These are phyloP conservation scores for Hybognathus amarus DNA, from an alignment of 2,797 vertebrate species.

Conservation along the genomic window DNA sequence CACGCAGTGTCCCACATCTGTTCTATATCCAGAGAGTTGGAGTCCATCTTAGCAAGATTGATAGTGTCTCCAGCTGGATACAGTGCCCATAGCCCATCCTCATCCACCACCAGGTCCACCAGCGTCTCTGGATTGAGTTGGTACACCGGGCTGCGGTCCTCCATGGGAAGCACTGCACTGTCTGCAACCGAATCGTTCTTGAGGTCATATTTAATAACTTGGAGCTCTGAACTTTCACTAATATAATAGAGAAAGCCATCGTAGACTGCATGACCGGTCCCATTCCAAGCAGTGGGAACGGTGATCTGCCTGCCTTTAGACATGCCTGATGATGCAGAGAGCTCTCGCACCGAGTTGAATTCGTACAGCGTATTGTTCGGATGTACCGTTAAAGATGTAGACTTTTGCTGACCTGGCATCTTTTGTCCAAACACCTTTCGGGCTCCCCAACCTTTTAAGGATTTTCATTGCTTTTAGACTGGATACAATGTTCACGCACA, in stretches of 20 bases:
- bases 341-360: conserved; percentile 86
- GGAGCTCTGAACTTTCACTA: conserved; percentile 81
- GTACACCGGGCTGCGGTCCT: conserved; percentile 78
- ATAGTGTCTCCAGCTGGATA: conserved; percentile 87
- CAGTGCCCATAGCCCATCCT: conserved; percentile 93
- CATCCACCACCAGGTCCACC: conserved; percentile 88
- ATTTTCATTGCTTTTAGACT: conserved; percentile 94
- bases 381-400: conserved; percentile 88
- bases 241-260: conserved; percentile 88
- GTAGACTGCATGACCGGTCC: conserved; percentile 86
- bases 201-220: conserved; percentile 91
- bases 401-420: conserved; percentile 88
- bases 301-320: conserved; percentile 78
- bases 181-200: conserved; percentile 83
- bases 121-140: conserved; percentile 84
- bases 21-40: conserved; percentile 88
- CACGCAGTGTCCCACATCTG: conserved; percentile 97
- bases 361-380: conserved; percentile 84
- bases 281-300: conserved; percentile 87
- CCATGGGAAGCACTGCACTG: conserved; percentile 86
- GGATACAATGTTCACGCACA: conserved; percentile 90
- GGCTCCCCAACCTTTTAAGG: conserved; percentile 86
- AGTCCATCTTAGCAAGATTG: conserved; percentile 92
- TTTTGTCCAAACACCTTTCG: conserved; percentile 90
- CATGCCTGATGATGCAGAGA: conserved; percentile 80